Base-by-base conservation (phyloP, 1,140 invertebrate genomes). In the Diorhabda sublineata region DNA sequence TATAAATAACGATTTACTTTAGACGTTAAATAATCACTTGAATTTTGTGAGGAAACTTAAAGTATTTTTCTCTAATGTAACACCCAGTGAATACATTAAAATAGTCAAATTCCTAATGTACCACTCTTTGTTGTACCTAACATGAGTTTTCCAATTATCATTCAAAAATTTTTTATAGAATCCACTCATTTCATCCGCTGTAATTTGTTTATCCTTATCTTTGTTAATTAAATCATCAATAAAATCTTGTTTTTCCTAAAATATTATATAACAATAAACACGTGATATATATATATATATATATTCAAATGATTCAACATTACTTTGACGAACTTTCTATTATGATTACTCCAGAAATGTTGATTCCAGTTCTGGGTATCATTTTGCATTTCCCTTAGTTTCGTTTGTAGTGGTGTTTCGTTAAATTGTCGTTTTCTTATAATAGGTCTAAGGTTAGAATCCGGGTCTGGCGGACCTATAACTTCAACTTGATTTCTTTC, bases 161-260 rank as follows among this genome's bases (percentile, higher is more conserved):
- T 92, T 90, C 56, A 92, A 81, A 79, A 94, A 94, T 58, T 85
- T 76, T 83, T 92, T 93, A 76, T 94, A 95, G 82, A 94, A 95
- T 41, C 89, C 85, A 74, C 92, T 93, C 89, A 95, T 91, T 81
- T 94, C 89, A 81, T 94, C 92, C 2, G 92, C 87, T 26, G 87
- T 87, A 4, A 91, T 72, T 42, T 85, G 78, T 76, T 80, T 71
- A 81, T 85, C 81, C 79, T n/a, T 77, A 66, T 58, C 71, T 73
- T 60, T 67, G 79, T 62, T 57, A 69, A 80, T 78, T 77, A 84
- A 83, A 75, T 82, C 81, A 64, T 85, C 86, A 61, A 87, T 79
- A 77, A 86, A 92, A 72, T 85, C 82, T 69, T 87, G 86, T 74
- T 87, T 82, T 82, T 92, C 88, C 90, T 92, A 69, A 64, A 72